These are phyloP conservation scores for Sceloporus tristichus DNA, from an alignment of 2,113 vertebrate genomes.

Conservation along the genomic window DNA sequence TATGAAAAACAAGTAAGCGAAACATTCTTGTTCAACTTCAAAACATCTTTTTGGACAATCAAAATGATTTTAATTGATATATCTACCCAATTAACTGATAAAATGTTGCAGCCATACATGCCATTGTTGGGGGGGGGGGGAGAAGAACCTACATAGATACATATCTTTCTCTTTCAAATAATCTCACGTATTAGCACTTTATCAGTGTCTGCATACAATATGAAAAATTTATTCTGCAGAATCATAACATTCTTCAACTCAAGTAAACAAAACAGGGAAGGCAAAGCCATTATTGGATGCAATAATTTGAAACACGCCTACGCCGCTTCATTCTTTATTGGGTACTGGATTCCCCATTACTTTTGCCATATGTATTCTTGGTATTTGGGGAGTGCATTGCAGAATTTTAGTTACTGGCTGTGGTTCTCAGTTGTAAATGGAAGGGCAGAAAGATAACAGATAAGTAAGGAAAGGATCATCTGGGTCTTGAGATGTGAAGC, in stretches of 20 bases:
- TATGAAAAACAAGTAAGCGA: too few relatives aligned
- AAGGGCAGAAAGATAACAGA: background rate
- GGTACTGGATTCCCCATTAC: background rate
- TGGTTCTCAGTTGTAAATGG: background rate
- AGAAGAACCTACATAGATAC: too few relatives aligned
- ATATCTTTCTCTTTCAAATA: too few relatives aligned
- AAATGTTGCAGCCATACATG: too few relatives aligned
- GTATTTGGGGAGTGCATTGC: background rate
- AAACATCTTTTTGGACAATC: too few relatives aligned
- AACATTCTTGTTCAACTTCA: too few relatives aligned
- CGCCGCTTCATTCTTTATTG: background rate
- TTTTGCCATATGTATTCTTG: background rate
- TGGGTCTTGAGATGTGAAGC: background rate
- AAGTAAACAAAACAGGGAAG: background rate
- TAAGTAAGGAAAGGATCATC: background rate
- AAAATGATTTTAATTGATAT: too few relatives aligned
- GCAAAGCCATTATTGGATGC: background rate
- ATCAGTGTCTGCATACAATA: too few relatives aligned
- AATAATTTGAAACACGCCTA: background rate
- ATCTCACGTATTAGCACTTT: too few relatives aligned
- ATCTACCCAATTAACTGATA: too few relatives aligned
- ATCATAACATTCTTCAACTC: background rate
- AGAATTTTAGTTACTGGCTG: background rate
- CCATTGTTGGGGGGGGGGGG: too few relatives aligned
- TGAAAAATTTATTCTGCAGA: too few relatives aligned